Evolutionary conservation across 1,140 invertebrate genomes (phyloP).

Genomic region (Drosophila truncata): DNA sequence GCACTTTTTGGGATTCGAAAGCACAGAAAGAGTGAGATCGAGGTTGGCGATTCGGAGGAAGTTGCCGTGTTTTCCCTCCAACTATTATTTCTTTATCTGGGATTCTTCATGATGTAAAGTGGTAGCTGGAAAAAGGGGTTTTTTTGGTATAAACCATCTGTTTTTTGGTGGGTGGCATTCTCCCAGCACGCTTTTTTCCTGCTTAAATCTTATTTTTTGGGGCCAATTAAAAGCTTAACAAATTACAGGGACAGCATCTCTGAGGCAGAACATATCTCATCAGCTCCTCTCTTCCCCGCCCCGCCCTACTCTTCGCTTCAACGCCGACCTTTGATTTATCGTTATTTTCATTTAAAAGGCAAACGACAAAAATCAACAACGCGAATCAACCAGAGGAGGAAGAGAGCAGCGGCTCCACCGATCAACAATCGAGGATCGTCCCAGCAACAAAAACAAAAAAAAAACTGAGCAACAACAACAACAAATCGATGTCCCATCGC

Average conservation of each 20-base stretch:
- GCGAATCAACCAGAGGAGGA: conserved; percentile 20
- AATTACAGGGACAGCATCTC: conserved; percentile 38
- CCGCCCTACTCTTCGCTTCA: conserved; percentile 3
- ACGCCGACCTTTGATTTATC: conserved; percentile 78
- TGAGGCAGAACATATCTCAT: conserved; percentile 30
- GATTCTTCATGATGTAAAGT: conserved; percentile 29
- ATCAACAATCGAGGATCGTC: conserved; percentile 33
- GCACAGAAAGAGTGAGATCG: conserved; percentile 18
- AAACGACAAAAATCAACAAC: conserved; percentile 81
- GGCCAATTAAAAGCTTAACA: conserved; percentile 63
- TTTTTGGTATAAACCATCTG: conserved; percentile 8
- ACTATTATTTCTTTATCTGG: conserved; percentile 37
- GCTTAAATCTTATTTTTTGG: conserved; percentile 5
- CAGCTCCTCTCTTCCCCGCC: not conserved
- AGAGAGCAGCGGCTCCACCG: not conserved
- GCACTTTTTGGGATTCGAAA: conserved; percentile 45
- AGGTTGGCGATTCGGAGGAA: conserved; percentile 1
- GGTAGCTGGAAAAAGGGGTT: not conserved
- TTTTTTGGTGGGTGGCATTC: conserved; percentile 24
- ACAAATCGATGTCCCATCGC: conserved; percentile 80
- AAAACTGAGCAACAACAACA: conserved; percentile 40
- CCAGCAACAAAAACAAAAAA: conserved; percentile 33
- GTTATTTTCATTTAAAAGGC: conserved; percentile 83
- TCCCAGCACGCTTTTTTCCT: not conserved
- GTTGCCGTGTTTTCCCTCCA: conserved; percentile 3